A percentile compares a stretch with the other conserved stretches of the same genome.
phyloP scores from a whole-genome alignment of 2,113 vertebrate genomes.

The Dipodomys stephensi region DNA sequence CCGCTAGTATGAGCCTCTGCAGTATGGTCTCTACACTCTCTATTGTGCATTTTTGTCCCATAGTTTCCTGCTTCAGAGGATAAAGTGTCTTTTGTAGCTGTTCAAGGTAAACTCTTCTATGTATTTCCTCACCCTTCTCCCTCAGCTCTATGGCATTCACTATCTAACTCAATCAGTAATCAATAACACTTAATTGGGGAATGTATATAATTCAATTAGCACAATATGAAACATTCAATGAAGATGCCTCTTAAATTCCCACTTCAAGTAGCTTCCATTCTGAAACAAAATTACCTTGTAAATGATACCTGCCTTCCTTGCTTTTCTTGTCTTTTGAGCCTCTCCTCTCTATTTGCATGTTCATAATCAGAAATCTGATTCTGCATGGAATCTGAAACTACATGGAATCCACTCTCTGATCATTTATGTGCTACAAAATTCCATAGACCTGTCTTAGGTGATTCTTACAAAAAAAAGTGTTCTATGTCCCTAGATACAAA shows the following conservation, averaged over 20 bases:
- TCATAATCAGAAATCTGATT: not conserved
- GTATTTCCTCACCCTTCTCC: not conserved
- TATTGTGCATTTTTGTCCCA: not conserved
- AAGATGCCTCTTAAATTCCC: not conserved
- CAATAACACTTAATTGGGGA: not conserved
- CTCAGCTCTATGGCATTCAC: not conserved
- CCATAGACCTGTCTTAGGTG: not conserved
- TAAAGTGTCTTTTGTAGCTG: not conserved
- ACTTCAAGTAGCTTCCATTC: not conserved
- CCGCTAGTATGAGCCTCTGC: not conserved
- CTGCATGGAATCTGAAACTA: not conserved
- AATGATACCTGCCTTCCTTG: not conserved
- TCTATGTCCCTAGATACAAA: not conserved
- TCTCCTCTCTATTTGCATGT: not conserved
- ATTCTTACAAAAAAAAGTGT: not conserved
- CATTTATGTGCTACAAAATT: not conserved
- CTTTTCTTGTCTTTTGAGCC: not conserved
- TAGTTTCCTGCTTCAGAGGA: not conserved
- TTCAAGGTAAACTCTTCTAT: not conserved
- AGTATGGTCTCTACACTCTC: not conserved
- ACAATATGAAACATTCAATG: not conserved
- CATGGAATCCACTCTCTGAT: not conserved
- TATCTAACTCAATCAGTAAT: not conserved
- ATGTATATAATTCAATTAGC: not conserved
- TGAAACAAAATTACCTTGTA: not conserved